Evolutionary conservation across 92 coral and sea anemone genomes (phyloP), one percentile per base, ranked within the genome.

Genomic region (Plumapathes pennacea): DNA sequence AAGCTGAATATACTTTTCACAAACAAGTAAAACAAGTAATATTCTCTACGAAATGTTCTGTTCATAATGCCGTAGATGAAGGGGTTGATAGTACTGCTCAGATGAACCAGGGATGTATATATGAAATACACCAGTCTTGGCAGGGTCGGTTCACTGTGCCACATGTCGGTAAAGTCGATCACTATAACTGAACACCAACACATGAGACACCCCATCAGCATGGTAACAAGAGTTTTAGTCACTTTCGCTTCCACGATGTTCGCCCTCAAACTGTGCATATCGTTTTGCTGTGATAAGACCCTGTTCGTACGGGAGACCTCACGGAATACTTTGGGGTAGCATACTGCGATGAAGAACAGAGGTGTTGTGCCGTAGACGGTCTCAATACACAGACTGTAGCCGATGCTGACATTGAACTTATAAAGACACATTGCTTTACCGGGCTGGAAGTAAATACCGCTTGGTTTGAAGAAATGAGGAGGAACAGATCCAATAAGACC

Each of bases 131-230:
- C 85, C 30, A 44, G 30, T 36, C 85, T 36, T 23, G 34, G 19
- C 10, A 78, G 72, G 6, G 28, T 38, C 29, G 79, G 73, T 32
- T 70, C 46, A 2, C 85, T 74, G 36, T 44, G 31, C 21, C 25
- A 32, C 13, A 74, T 72, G 12, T 74, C 85, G 3, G 62, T 50
- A 32, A 31, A 57, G 53, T 78, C 85, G 38, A 78, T 78, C 27
- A 78, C 51, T 38, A 72, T 70, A 6, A 74, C 85, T 3, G 85
- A 78, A 50, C 69, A 58, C 85, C 85, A 78, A 24, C 85, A 78
- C 13, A 66, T 29, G 25, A 67, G 51, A 37, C 62, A 78, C 2
- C 85, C 85, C 18, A 62, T 44, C 31, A 78, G 62, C 6, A 78
- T 73, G 38, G 48, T 65, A 32, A 67, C 79, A 5, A 78, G 64